phyloP scores from a whole-genome alignment of 2,888 invertebrate genomes.

The Drosophila engyochracea region DNA sequence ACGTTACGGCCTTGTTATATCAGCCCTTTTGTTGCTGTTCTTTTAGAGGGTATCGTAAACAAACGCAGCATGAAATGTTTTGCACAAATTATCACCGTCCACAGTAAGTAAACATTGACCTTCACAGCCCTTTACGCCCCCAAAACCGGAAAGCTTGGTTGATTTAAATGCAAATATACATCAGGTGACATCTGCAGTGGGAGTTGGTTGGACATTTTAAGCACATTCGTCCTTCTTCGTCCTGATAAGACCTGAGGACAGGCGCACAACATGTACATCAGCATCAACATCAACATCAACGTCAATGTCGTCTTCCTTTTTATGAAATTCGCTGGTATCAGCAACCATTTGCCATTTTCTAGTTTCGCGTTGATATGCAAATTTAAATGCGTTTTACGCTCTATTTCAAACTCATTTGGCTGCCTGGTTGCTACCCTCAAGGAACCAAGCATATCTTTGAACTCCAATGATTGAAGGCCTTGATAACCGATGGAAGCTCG shows the following conservation, averaged over 20 bases:
- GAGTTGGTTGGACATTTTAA: slow-evolving; percentile 8
- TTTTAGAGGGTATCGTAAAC: slow-evolving; percentile 30
- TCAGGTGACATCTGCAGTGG: slow-evolving; percentile 34
- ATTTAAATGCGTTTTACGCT: slow-evolving; percentile 67
- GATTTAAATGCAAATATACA: slow-evolving; percentile 75
- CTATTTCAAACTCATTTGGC: background rate
- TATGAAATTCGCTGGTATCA: slow-evolving; percentile 28
- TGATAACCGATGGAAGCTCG: slow-evolving; percentile 7
- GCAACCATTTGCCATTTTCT: slow-evolving; percentile 40
- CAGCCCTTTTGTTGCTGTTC: background rate
- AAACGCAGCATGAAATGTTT: slow-evolving; percentile 45
- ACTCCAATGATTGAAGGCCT: slow-evolving; percentile 23
- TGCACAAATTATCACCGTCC: slow-evolving; percentile 12
- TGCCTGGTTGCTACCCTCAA: slow-evolving; percentile 3
- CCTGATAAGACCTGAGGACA: slow-evolving; percentile 7
- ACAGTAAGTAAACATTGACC: slow-evolving; percentile 12
- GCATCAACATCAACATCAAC: slow-evolving; percentile 34
- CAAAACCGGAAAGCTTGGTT: slow-evolving; percentile 22
- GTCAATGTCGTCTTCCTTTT: slow-evolving; percentile 10
- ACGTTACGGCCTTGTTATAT: background rate
- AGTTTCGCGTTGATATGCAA: slow-evolving; percentile 60
- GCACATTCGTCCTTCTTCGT: background rate
- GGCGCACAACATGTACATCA: slow-evolving; percentile 11
- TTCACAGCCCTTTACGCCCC: background rate
- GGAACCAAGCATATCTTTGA: slow-evolving; percentile 15